Conservation (phyloP, 2,797 vertebrate genomes). For the Zenarchopterus dispar region DNA sequence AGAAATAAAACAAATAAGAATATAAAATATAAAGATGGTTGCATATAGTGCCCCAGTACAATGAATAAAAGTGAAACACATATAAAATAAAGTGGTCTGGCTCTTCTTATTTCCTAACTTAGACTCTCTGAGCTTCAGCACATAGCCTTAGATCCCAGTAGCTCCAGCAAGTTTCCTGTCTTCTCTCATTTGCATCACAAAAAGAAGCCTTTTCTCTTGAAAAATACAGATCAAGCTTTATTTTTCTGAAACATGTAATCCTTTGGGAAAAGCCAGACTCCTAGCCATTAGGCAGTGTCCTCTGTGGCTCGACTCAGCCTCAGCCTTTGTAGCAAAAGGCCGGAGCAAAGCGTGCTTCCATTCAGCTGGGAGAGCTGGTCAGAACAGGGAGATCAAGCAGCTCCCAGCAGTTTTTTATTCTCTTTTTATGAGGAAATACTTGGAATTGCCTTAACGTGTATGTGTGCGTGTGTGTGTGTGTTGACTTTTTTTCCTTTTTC, state of each 20-base stretch:
- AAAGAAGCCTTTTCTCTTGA: slow-evolving; percentile 48
- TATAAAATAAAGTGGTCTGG: slow-evolving; percentile 2
- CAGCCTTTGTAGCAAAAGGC: slow-evolving; percentile 61
- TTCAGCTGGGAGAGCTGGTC: slow-evolving; percentile 64
- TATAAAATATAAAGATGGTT: background rate
- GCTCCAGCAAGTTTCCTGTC: slow-evolving; percentile 54
- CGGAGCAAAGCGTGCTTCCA: slow-evolving; percentile 52
- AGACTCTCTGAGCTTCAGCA: slow-evolving; percentile 45
- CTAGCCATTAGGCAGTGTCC: slow-evolving; percentile 63
- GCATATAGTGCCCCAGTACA: background rate
- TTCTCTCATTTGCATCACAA: slow-evolving; percentile 70
- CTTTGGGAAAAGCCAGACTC: slow-evolving; percentile 51
- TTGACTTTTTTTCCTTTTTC: slow-evolving; percentile 21
- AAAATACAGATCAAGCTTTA: slow-evolving; percentile 60
- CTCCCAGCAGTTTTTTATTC: slow-evolving; percentile 43
- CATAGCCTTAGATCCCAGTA: slow-evolving; percentile 39
- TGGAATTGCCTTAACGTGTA: slow-evolving; percentile 33
- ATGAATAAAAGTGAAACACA: slow-evolving; percentile 16
- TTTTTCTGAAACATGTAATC: slow-evolving; percentile 64
- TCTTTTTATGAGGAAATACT: slow-evolving; percentile 38
- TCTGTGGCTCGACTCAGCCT: slow-evolving; percentile 50
- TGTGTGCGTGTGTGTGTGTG: background rate
- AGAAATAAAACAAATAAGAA: background rate
- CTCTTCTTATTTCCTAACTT: slow-evolving; percentile 29
- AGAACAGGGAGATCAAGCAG: slow-evolving; percentile 65